Percentiles rank a stretch among this genome's conserved stretches.
These are phyloP conservation scores for Aleadryas rufinucha DNA, from an alignment of 2,113 vertebrate species.

Conservation along the genomic window DNA sequence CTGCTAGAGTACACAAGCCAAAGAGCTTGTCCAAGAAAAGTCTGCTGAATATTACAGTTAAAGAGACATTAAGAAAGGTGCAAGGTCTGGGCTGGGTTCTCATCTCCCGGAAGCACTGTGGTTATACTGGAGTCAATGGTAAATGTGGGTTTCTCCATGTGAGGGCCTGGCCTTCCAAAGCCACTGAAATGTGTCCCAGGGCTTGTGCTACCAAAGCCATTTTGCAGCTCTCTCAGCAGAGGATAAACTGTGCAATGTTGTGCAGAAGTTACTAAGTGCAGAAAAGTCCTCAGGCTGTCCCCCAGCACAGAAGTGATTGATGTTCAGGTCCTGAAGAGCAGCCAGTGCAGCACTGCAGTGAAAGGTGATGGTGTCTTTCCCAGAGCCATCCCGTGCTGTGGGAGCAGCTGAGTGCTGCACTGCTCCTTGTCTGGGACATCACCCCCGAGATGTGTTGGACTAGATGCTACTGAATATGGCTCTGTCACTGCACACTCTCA, in stretches of 20 bases:
- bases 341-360: neutral
- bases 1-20: neutral
- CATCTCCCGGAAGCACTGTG: neutral
- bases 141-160: neutral
- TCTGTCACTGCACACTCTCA: neutral
- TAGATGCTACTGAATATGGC: fast-evolving
- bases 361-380: neutral
- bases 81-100: neutral
- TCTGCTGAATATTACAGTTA: fast-evolving
- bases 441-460: neutral
- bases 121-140: neutral
- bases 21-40: neutral
- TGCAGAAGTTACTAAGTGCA: neutral
- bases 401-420: neutral
- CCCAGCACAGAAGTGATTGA: neutral
- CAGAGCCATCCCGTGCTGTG: neutral
- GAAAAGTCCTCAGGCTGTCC: neutral
- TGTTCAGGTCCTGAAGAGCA: neutral
- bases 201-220: neutral
- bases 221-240: neutral
- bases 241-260: neutral
- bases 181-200: neutral
- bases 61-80: neutral
- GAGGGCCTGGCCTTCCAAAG: neutral
- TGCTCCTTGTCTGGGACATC: neutral